Percentiles rank a stretch among this genome's conserved stretches.
Evolutionary conservation across 2,797 vertebrate species (phyloP).

Genomic region (Galaxias olidus): DNA sequence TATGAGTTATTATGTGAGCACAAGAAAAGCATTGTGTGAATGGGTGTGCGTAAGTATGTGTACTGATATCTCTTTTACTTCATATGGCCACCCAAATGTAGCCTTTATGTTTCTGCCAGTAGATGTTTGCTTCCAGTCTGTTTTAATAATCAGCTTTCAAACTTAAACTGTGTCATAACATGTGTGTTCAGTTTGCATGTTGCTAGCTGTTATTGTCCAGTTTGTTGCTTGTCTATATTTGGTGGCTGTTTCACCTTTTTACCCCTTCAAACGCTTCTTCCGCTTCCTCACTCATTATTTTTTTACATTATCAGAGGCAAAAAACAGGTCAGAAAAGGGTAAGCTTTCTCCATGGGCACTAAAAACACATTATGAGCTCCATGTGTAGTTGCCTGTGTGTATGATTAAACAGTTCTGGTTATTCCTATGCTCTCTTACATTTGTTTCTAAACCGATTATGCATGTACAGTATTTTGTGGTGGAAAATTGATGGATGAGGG

Average conservation of each 20-base stretch:
- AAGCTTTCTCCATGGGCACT: constrained; percentile 16
- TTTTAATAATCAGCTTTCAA: background rate
- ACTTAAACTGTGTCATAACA: background rate
- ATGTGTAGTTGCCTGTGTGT: constrained; percentile 15
- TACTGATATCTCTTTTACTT: background rate
- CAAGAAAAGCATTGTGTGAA: background rate
- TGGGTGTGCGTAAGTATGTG: background rate
- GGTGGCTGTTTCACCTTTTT: constrained; percentile 31
- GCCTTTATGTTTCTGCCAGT: background rate
- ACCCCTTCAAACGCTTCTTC: constrained; percentile 28
- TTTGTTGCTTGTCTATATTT: background rate
- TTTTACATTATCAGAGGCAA: constrained; percentile 38
- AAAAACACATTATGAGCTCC: constrained; percentile 22
- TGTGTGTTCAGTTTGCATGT: background rate
- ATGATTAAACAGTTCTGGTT: constrained; percentile 5
- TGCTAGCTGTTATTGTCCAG: too few species aligned
- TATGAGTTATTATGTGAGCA: too few species aligned
- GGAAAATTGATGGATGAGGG: constrained; percentile 17
- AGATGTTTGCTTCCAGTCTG: background rate
- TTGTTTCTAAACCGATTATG: constrained; percentile 28
- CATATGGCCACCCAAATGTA: background rate
- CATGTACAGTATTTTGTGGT: constrained; percentile 27
- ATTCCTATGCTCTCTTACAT: constrained; percentile 20
- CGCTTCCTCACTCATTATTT: constrained; percentile 35
- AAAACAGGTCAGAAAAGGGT: constrained; percentile 27